phyloP scores from a whole-genome alignment of 2,113 vertebrate genomes.

The Arvicanthis niloticus region DNA sequence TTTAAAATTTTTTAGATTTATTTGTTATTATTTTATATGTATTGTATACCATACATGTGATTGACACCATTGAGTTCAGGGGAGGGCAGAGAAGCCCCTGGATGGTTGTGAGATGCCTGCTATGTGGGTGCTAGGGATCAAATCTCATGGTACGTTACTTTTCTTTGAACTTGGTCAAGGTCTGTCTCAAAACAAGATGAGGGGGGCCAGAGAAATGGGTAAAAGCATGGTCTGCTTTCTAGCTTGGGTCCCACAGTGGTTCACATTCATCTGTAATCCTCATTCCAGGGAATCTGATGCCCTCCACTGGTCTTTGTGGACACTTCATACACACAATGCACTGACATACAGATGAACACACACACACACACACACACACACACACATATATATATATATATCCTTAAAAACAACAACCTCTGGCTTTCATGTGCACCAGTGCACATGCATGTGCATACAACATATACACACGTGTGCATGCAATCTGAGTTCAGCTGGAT shows the following conservation, averaged over 20 bases:
- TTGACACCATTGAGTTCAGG: neutral
- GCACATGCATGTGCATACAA: neutral
- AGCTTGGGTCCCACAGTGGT: neutral
- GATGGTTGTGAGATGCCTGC: neutral
- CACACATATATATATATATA: too few species aligned
- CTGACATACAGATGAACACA: neutral
- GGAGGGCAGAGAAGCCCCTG: neutral
- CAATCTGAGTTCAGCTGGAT: neutral
- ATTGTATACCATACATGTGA: neutral
- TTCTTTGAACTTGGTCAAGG: neutral
- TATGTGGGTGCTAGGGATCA: too few species aligned
- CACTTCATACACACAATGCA: neutral
- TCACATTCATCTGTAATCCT: neutral
- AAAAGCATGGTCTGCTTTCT: neutral
- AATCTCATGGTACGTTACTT: neutral
- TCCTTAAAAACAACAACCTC: neutral
- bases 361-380: neutral
- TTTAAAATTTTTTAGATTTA: neutral
- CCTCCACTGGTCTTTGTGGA: neutral
- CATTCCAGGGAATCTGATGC: neutral
- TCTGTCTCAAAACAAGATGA: slow-evolving; percentile 6
- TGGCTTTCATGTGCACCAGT: neutral
- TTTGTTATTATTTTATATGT: neutral
- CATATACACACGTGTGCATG: neutral
- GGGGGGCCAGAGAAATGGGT: neutral